These are phyloP conservation scores for Psilanteris sp. DNA, from an alignment of 1,140 invertebrate species.

Conservation along the genomic window DNA sequence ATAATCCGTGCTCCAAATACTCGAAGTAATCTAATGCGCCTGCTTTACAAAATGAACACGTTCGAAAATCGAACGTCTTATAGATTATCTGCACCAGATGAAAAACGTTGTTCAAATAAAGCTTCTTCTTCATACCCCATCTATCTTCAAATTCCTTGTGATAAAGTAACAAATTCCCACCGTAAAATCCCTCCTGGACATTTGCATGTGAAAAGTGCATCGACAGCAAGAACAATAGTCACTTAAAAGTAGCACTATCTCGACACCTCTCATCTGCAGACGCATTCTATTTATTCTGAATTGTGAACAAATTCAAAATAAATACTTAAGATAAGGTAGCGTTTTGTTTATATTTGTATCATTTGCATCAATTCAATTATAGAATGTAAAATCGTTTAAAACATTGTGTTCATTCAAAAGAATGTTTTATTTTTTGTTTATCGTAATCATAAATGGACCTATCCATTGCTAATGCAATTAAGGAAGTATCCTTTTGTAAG, in stretches of 20 bases:
- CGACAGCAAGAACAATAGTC: conserved; percentile 43
- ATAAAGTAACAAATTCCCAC: conserved; percentile 38
- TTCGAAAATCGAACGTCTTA: conserved; percentile 31
- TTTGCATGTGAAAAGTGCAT: conserved; percentile 42
- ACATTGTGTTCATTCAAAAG: too few species aligned
- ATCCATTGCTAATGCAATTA: conserved; percentile 17
- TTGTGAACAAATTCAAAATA: too few species aligned
- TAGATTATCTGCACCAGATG: conserved; percentile 27
- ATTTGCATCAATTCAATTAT: too few species aligned
- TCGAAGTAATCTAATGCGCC: not conserved
- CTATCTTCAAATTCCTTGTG: conserved; percentile 30
- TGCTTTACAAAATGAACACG: conserved; percentile 27
- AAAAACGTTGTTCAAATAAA: conserved; percentile 34
- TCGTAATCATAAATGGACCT: not conserved
- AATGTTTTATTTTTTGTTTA: too few species aligned
- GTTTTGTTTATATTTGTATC: too few species aligned
- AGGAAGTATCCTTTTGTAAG: conserved; percentile 1
- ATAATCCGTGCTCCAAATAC: conserved; percentile 1
- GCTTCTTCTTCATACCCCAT: conserved; percentile 13
- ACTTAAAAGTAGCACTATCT: conserved; percentile 11
- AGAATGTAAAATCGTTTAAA: too few species aligned
- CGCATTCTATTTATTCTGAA: too few species aligned
- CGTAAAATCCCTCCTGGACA: conserved; percentile 28
- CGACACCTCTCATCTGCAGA: conserved; percentile 4
- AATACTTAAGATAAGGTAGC: too few species aligned